Base-by-base conservation (phyloP, 2,113 vertebrate genomes). In the Urocolius indicus region DNA sequence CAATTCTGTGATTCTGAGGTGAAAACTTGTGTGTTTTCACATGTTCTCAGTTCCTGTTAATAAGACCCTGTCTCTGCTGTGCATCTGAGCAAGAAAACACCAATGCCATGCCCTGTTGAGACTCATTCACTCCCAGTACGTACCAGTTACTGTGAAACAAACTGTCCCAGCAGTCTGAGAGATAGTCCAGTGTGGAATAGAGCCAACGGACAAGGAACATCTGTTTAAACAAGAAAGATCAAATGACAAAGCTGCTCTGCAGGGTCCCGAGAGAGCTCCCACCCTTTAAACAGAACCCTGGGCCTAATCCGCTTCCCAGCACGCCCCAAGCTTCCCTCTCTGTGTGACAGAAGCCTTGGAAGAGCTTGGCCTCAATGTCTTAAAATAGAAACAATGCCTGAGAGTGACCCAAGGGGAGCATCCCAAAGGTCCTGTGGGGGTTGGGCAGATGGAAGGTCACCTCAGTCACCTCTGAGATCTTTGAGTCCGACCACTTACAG, bases 101-200 rank as follows among this genome's bases (percentile, higher is more conserved):
- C 87, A 65, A 54, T 26, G 34, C 49, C 17, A 10, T 51, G 58
- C 18, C 41, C 57, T 5, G 0, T 2, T 0, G 4, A 57, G 48
- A 46, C 46, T 26, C 1, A 0, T 14, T 10, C 62, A 23, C 27
- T 4, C 32, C 36, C 29, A 14, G 1, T 41, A 74, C 98, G 0
- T 98, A 99, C 99, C 99, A 99, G 97, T 99, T 99, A 95, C 98
- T 99, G 93, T 99, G 99, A 57, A 99, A 98, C 72, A 99, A 91
- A 95, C 98, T 98, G 73, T 99, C 99, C 92, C 99, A 98, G 94
- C 98, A 98, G 96, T 99, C 99, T 2, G 98, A 97, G 84, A 99
- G 77, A 81, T 99, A 99, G 89, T 99, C 98, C 49, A 97, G 96
- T 0, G 96, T 97, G 13, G 98, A 97, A 87, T 98, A 98, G 92